phyloP scores from a whole-genome alignment of 2,113 vertebrate species.

The Onychorhynchus coronatus region DNA sequence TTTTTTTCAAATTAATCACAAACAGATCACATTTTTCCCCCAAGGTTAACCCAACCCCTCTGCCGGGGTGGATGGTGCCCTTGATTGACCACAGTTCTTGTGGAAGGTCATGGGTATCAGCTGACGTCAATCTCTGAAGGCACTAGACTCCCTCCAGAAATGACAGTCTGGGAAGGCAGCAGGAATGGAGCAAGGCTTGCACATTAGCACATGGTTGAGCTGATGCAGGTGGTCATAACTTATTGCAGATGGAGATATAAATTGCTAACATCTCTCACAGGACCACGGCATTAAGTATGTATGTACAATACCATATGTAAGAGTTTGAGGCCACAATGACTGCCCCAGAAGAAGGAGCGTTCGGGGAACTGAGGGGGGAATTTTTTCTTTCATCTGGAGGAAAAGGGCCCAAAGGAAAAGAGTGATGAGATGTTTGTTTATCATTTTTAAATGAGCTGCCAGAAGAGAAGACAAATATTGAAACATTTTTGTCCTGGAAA shows the following conservation, averaged over 20 bases:
- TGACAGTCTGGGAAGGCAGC: not conserved
- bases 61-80: not conserved
- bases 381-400: conserved; percentile 6
- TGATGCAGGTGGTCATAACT: conserved; percentile 51
- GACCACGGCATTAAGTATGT: not conserved
- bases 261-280: conserved; percentile 36
- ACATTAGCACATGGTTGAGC: not conserved
- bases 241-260: conserved; percentile 15
- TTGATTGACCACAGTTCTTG: not conserved
- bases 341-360: not conserved
- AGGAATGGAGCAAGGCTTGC: not conserved
- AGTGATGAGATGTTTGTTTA: conserved; percentile 11
- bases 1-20: not conserved
- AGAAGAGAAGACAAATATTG: not conserved
- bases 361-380: not conserved
- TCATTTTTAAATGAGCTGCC: not conserved
- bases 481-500: not conserved
- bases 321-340: not conserved
- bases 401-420: not conserved
- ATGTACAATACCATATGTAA: conserved; percentile 3
- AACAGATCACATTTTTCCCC: not conserved
- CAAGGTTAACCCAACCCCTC: not conserved
- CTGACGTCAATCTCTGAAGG: not conserved
- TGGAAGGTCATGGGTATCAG: not conserved
- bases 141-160: not conserved